phyloP scores from a whole-genome alignment of 2,113 vertebrate species.

The Crocuta crocuta region DNA sequence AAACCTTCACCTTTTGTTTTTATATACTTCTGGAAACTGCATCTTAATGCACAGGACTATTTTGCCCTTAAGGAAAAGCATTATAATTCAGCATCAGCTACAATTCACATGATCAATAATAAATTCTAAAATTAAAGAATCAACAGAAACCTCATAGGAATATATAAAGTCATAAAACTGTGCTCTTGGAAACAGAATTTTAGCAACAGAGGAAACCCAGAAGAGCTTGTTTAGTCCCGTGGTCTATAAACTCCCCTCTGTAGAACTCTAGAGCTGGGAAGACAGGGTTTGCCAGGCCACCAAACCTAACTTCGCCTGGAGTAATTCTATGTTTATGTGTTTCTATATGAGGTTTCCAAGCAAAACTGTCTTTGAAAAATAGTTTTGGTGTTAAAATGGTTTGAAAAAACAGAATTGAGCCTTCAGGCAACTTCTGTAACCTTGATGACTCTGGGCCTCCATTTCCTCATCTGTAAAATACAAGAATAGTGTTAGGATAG shows the following conservation, averaged over 20 bases:
- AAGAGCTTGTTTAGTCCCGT: neutral
- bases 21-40: neutral
- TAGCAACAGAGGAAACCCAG: neutral
- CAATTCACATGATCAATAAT: neutral
- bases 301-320: neutral
- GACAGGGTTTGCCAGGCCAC: no score
- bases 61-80: neutral
- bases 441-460: conserved; percentile 51
- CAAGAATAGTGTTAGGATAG: neutral
- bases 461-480: conserved; percentile 64
- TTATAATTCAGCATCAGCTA: neutral
- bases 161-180: neutral
- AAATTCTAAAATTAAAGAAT: conserved; percentile 51
- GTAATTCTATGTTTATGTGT: neutral
- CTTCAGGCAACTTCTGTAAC: neutral
- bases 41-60: neutral
- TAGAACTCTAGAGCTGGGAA: neutral
- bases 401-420: neutral
- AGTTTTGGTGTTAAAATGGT: neutral
- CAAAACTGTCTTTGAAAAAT: neutral
- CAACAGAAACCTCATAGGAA: neutral
- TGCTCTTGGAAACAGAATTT: neutral
- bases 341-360: neutral
- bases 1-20: neutral
- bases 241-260: neutral